phyloP scores from a whole-genome alignment of 1,140 invertebrate species.

The Leptinotarsa texana region DNA sequence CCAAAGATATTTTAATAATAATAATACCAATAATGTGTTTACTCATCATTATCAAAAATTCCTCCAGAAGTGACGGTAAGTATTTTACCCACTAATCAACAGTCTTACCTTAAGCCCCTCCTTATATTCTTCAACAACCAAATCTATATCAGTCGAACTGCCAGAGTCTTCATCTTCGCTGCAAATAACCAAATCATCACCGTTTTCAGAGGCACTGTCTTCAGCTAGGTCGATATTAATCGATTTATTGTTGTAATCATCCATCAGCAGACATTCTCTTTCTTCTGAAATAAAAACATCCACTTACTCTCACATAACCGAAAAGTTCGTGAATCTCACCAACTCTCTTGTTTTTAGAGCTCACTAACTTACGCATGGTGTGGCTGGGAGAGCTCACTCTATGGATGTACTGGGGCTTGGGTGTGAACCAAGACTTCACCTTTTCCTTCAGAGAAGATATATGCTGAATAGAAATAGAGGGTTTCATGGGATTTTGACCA shows the following conservation, averaged over 20 bases:
- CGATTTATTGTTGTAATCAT: conserved; percentile 30
- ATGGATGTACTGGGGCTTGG: conserved; percentile 37
- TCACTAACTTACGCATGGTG: conserved; percentile 3
- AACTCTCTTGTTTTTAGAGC: conserved; percentile 4
- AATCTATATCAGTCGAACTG: conserved; percentile 40
- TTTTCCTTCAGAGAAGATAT: conserved; percentile 9
- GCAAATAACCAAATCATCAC: conserved; percentile 31
- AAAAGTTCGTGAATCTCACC: not conserved
- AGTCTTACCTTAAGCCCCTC: conserved; percentile 34
- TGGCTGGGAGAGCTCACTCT: conserved; percentile 35
- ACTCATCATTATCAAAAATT: no score
- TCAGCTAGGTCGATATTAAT: conserved; percentile 22
- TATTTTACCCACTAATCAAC: not conserved
- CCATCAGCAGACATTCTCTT: conserved; percentile 34
- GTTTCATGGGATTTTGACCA: not conserved
- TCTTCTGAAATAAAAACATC: conserved; percentile 21
- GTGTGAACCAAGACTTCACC: conserved; percentile 9
- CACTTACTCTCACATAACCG: no score
- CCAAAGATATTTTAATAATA: no score
- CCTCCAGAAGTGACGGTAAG: no score
- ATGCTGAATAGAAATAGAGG: not conserved
- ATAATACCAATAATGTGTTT: no score
- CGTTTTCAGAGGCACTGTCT: conserved; percentile 36
- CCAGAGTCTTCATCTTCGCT: conserved; percentile 33
- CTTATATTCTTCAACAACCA: conserved; percentile 39